Conservation (phyloP, 2,797 vertebrate genomes). For the Cyprinella venusta region DNA sequence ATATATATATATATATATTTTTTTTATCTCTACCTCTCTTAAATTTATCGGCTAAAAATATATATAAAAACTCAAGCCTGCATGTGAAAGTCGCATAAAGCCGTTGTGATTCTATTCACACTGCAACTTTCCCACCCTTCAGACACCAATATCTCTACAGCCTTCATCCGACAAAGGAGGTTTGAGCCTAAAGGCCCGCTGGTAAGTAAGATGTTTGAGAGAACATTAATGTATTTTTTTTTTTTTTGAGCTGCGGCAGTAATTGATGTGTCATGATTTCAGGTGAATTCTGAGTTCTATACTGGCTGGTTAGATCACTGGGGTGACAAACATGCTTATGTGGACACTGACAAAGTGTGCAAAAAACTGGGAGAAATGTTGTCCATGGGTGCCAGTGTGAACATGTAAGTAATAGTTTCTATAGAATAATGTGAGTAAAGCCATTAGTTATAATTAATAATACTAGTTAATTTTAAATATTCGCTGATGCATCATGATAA, state of each 20-base stretch:
- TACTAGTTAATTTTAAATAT: background rate
- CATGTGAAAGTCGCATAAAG: background rate
- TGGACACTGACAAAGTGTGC: slow-evolving; percentile 75
- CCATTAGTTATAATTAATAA: background rate
- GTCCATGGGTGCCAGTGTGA: slow-evolving; percentile 88
- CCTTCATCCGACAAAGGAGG: slow-evolving; percentile 84
- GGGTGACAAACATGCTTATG: slow-evolving; percentile 84
- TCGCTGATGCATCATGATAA: background rate
- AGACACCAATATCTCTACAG: slow-evolving; percentile 84
- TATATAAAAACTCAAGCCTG: background rate
- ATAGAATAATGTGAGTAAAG: too few species aligned
- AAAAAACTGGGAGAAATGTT: slow-evolving; percentile 84
- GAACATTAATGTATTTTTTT: background rate
- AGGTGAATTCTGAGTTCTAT: slow-evolving; percentile 99
- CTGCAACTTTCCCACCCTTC: slow-evolving; percentile 4
- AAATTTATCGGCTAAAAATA: background rate
- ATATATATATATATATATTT: too few species aligned
- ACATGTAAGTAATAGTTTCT: slow-evolving; percentile 83
- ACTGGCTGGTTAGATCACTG: slow-evolving; percentile 99
- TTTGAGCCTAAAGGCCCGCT: slow-evolving; percentile 89
- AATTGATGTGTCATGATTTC: slow-evolving; percentile 27
- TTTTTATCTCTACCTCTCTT: background rate
- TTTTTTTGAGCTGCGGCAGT: background rate
- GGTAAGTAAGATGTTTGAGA: slow-evolving; percentile 74
- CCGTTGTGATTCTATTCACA: background rate